Conservation (phyloP, 2,888 invertebrate genomes). For the Miltochrista miniata region DNA sequence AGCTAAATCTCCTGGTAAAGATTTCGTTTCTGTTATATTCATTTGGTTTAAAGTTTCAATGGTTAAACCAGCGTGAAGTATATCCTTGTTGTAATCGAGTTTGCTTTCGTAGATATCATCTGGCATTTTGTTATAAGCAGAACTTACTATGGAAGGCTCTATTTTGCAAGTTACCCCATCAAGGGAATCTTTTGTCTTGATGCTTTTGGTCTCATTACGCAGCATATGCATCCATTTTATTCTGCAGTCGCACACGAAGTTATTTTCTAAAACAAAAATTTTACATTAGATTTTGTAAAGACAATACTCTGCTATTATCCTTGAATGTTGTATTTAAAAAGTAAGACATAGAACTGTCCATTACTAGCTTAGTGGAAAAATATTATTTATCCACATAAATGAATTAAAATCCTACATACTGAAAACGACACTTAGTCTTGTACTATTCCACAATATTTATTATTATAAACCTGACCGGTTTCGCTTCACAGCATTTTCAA, state of each 20-base stretch:
- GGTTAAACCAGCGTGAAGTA: conserved; percentile 63
- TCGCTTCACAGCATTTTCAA: no score
- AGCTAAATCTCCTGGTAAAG: conserved; percentile 40
- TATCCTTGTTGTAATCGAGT: conserved; percentile 66
- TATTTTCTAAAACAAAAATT: conserved; percentile 87
- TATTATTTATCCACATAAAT: no score
- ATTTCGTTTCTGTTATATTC: conserved; percentile 63
- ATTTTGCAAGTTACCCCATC: conserved; percentile 89
- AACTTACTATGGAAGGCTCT: conserved; percentile 79
- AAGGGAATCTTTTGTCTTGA: conserved; percentile 86
- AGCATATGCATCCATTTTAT: conserved; percentile 91
- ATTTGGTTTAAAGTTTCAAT: conserved; percentile 64
- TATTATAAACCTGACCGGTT: no score
- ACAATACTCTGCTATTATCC: no score
- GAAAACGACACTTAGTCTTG: no score
- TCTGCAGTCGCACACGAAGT: conserved; percentile 92
- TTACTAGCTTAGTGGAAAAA: no score
- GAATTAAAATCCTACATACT: no score
- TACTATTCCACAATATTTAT: no score
- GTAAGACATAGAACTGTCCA: no score
- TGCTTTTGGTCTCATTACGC: conserved; percentile 89
- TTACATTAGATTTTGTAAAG: not conserved
- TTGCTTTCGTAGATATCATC: conserved; percentile 57
- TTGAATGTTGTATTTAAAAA: no score
- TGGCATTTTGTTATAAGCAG: conserved; percentile 75